Base-by-base conservation (phyloP, 2,888 invertebrate species). In the Panopea generosa region DNA sequence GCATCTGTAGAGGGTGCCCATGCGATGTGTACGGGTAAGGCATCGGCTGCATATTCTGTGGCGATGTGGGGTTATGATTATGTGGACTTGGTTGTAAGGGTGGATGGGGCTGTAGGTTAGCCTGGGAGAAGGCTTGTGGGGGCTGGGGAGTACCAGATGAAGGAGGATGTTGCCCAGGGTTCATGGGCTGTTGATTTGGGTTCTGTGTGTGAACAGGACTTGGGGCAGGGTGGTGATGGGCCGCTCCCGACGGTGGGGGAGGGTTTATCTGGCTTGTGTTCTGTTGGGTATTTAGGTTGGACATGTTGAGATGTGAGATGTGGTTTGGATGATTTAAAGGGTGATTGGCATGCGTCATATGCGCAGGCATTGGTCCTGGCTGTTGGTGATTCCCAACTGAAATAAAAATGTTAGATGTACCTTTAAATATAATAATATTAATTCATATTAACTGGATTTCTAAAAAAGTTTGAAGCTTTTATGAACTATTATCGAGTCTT, bases 41-140 rank as follows among this genome's bases (percentile, higher is more conserved):
- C 71, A 71, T 67, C 29, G 29, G 55, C 59, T 75, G 79, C 75
- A 77, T 75, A 62, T 59, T 73, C 61, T 82, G 82, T 56, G 79
- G 80, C 14, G 87, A 87, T 27, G 88, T 83, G 24, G 84, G 86
- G 55, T 86, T 88, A 56, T 87, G 88, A 55, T 86, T 88, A 56
- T 87, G 88, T 16, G 88, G 86, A 65, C 86, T 86, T 6, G 85
- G 82, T 56, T 86, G 86, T 62, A 86, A 67, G 18, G 85, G 87
- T 18, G 87, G 88, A 55, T 86, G 86, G 38, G 66, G 63, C 43
- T 78, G 81, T 20, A 75, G 52, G 27, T 75, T 62, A 45, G 78
- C 77, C 59, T 82, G 82, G 62, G 72, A 72, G 63, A 78, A 84
- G 47, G 72, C 80, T 47, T 73, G 78, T 29, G 74, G 83, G 45